Percentiles rank a stretch among this genome's conserved stretches.
phyloP scores from a whole-genome alignment of 2,888 invertebrate species.

The Andrena haemorrhoa region DNA sequence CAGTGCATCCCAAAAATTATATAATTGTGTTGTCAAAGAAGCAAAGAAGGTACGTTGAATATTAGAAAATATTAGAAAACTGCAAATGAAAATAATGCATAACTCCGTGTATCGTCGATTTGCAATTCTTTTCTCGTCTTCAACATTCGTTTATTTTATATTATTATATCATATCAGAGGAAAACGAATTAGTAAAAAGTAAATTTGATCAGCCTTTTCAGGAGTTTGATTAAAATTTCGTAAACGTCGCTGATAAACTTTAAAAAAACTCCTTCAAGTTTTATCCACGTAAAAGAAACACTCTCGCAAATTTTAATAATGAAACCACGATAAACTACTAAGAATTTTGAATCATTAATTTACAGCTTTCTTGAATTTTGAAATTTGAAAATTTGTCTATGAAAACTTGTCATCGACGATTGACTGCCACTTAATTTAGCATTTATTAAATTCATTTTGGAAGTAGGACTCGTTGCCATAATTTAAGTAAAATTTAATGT shows the following conservation, averaged over 20 bases:
- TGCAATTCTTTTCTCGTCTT: too few species aligned
- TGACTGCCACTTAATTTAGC: background rate
- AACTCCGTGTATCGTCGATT: too few species aligned
- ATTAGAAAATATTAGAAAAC: background rate
- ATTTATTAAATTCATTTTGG: background rate
- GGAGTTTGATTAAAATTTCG: too few species aligned
- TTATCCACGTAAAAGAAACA: too few species aligned
- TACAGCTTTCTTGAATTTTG: background rate
- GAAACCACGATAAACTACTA: background rate
- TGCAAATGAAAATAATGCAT: constrained; percentile 17
- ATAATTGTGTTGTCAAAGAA: background rate
- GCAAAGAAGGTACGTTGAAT: background rate
- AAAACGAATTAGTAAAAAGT: too few species aligned
- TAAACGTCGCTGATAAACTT: too few species aligned
- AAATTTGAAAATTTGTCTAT: background rate
- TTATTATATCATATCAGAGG: too few species aligned
- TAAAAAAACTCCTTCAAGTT: too few species aligned
- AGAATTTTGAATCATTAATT: background rate
- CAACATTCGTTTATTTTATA: too few species aligned
- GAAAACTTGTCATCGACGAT: constrained; percentile 22
- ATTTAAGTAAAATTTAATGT: background rate
- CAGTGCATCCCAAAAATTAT: background rate
- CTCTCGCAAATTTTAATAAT: background rate
- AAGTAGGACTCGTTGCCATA: background rate
- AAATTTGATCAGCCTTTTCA: too few species aligned